phyloP scores from a whole-genome alignment of 53 echinoderm and acorn worm genomes.

The Actinopyga echinites region DNA sequence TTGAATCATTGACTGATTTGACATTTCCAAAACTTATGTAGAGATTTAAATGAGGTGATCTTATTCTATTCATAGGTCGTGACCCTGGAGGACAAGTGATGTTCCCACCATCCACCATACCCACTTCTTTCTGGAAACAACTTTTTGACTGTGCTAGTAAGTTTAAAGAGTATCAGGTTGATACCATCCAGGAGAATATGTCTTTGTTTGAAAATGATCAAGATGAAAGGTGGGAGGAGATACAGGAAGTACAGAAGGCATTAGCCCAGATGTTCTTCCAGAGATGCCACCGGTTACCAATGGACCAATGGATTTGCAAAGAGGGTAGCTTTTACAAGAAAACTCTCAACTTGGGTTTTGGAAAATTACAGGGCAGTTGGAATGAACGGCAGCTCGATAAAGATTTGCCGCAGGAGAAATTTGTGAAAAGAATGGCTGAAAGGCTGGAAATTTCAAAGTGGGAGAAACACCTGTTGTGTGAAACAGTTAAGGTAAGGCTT shows the following conservation, averaged over 20 bases:
- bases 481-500: background rate
- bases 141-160: slow-evolving; percentile 48
- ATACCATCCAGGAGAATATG: slow-evolving; percentile 75
- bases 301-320: slow-evolving; percentile 7
- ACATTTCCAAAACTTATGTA: too few species aligned
- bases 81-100: background rate
- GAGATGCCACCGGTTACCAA: background rate
- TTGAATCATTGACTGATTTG: too few species aligned
- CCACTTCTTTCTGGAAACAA: slow-evolving; percentile 65
- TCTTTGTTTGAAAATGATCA: slow-evolving; percentile 55
- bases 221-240: slow-evolving; percentile 25
- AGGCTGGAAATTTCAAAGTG: too few species aligned
- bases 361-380: slow-evolving; percentile 16
- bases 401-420: background rate
- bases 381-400: background rate
- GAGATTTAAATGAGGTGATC: too few species aligned
- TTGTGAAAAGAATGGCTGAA: background rate
- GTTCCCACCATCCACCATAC: slow-evolving; percentile 56
- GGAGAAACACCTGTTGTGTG: background rate
- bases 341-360: background rate
- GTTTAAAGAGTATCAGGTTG: slow-evolving; percentile 75
- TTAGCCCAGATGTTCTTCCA: slow-evolving; percentile 54
- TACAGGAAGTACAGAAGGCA: slow-evolving; percentile 47
- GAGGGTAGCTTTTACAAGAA: background rate
- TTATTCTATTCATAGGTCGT: background rate